Base-by-base conservation (phyloP, 1,140 invertebrate species). In the Diachasmimorpha longicaudata region DNA sequence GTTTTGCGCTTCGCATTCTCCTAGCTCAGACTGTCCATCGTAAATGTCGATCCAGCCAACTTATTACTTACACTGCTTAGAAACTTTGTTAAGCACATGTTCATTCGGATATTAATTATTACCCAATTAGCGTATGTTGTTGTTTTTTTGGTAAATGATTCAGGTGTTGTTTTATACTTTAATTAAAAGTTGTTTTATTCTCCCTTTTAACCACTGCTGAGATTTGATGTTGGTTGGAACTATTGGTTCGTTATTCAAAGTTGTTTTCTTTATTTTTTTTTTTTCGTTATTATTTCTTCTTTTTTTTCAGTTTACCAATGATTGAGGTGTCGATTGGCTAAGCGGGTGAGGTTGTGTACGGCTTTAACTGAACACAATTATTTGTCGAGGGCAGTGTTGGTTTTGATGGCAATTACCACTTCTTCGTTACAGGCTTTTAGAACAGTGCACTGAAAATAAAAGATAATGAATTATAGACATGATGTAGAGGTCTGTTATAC, bases 401-500 rank as follows among this genome's bases (percentile, higher is more conserved):
- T 95, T 92, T 97, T 97, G 85, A 96, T 94, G 88, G 96, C 96
- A 91, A 97, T 96, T 80, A 97, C 96, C 90, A 95, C 95, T 90
- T 97, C 96, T 90, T 97, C 96, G 79, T 95, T 95, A 88, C 95
- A 97, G 81, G 96, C 94, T 88, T 96, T 96, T 85, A 97, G 91
- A 78, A 97, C 96, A 80, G 96, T 97, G 92, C 96, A 97, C 92
- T 94, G 89, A 77, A 92, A 90, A 58, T 31, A 0, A 23, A 21
- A 46, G 39, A 71, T 25, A 67, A 72, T 16, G 75, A 79, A 68
- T n/a, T 44, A 66, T 31, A 31, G 25, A 11, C 31, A 3, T 42
- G 14, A 67, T 46, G 46, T 9, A 63, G n/a, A 70, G 13, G 11
- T 39, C 37, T 16, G n/a, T 16, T 46, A 39, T 67, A 42, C 1